A percentile compares a stretch with the other conserved stretches of the same genome.
Conservation (phyloP, 2,797 vertebrate genomes). For the Muscicapa striata region DNA sequence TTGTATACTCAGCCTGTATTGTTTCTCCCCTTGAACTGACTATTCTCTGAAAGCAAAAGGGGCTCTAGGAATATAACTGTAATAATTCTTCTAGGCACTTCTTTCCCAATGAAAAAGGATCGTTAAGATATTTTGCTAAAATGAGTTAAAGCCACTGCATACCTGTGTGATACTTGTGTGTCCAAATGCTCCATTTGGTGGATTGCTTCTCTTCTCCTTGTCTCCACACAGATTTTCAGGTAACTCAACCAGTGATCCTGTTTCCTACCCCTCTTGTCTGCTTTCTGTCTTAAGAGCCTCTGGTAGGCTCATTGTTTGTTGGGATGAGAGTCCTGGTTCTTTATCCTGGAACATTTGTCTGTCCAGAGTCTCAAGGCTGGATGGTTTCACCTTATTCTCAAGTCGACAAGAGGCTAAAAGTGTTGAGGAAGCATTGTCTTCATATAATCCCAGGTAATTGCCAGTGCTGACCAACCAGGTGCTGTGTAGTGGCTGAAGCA, state of each 20-base stretch:
- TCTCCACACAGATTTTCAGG: not conserved
- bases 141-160: not conserved
- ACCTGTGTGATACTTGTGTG: not conserved
- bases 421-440: not conserved
- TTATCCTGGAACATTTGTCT: not conserved
- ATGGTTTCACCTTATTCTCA: not conserved
- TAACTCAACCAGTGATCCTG: not conserved
- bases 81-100: not conserved
- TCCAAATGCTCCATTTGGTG: not conserved
- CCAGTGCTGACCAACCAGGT: not conserved
- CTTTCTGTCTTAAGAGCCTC: not conserved
- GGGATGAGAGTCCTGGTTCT: not conserved
- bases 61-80: not conserved
- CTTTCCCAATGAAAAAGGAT: not conserved
- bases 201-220: not conserved
- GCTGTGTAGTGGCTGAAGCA: rapidly evolving
- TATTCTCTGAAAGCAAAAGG: not conserved
- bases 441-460: not conserved
- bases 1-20: not conserved
- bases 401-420: not conserved
- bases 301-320: not conserved
- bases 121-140: not conserved
- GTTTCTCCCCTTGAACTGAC: not conserved
- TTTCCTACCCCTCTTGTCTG: not conserved
- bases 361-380: not conserved